Evolutionary conservation across 2,113 vertebrate genomes (phyloP), one percentile per base, ranked within the genome.

Genomic region (Cyprinodon brontotheroides): DNA sequence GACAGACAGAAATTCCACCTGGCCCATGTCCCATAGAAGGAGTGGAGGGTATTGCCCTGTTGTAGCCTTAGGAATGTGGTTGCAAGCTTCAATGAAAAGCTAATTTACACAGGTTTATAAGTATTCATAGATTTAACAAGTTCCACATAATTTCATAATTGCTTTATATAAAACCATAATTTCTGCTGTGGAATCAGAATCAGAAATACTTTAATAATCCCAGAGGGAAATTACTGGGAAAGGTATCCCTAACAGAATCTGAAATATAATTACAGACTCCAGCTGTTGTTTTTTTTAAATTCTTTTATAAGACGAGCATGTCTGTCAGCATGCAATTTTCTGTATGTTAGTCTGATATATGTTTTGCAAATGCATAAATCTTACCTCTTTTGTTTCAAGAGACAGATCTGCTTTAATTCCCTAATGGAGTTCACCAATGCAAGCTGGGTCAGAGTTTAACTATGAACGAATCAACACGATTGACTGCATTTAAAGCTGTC

Each of bases 391-490:
- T 70, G 57, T 89, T 90, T 90, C 89, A 82, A 84, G 85, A 89
- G 14, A 88, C 84, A 91, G 86, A 92, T 92, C 91, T 91, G 82
- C 80, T 69, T 74, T 93, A 92, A 93, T 93, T 89, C 88, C 85
- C 68, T 77, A 89, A 91, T 71, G 86, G 86, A 86, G 84, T 86
- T 84, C 72, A 89, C 79, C 72, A 69, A 79, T 71, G 74, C 87
- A 86, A 60, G 40, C 63, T 68, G 78, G 91, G 89, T 93, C 86
- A 65, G 67, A 91, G 89, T 82, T 92, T 65, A 79, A 47, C 61
- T 4, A 74, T 85, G 75, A 90, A 90, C 76, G 85, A 78, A 85
- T 89, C 85, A 76, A 88, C 79, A 43, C 71, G 84, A 93, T 86
- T 89, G 88, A 87, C 81, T 74, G 64, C 83, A 78, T 91, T 89